phyloP scores from a whole-genome alignment of 2,797 vertebrate species.

The Lates japonicus region DNA sequence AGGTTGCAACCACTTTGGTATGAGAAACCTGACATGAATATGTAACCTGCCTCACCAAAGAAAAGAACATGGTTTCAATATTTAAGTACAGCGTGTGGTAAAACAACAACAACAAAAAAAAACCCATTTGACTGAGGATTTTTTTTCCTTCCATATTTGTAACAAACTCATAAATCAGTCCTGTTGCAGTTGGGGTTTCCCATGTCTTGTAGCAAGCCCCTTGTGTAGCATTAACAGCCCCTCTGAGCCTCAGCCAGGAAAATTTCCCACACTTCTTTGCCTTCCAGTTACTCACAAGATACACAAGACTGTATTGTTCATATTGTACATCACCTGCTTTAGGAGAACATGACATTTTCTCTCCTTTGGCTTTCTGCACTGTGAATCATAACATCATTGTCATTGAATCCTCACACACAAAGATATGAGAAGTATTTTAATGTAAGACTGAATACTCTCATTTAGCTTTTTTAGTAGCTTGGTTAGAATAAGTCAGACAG shows the following conservation, averaged over 20 bases:
- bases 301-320: background rate
- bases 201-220: constrained; percentile 13
- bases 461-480: too few relatives aligned
- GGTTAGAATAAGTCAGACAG: too few relatives aligned
- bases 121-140: background rate
- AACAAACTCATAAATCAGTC: background rate
- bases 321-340: background rate
- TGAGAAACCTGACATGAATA: too few relatives aligned
- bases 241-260: constrained; percentile 40
- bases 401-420: too few relatives aligned
- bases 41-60: background rate
- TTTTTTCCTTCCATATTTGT: too few relatives aligned
- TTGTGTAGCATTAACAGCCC: constrained; percentile 30
- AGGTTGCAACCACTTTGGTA: too few relatives aligned
- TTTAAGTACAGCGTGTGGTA: too few relatives aligned
- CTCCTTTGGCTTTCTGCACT: background rate
- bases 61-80: too few relatives aligned
- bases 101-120: too few relatives aligned
- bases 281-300: background rate
- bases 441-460: too few relatives aligned
- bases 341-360: background rate
- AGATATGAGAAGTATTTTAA: background rate
- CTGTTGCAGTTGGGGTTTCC: constrained; percentile 1
- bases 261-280: constrained; percentile 17
- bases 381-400: too few relatives aligned